These are phyloP conservation scores for Rhaphigaster nebulosa DNA, from an alignment of 2,888 invertebrate genomes.

Conservation along the genomic window DNA sequence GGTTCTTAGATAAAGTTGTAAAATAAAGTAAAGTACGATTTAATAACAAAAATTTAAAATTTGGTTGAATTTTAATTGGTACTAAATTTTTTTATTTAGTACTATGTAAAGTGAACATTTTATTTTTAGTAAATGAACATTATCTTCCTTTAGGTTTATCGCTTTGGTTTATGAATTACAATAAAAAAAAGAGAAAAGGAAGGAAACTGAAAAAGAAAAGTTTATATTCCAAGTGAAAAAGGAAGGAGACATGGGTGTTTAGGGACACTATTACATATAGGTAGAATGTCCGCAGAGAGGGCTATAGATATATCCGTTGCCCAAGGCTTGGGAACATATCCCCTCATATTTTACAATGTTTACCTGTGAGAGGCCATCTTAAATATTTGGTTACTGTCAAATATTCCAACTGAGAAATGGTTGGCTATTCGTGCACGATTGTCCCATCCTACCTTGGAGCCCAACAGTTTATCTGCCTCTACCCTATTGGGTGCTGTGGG, in stretches of 20 bases:
- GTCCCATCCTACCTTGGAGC: background rate
- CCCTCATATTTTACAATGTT: constrained; percentile 34
- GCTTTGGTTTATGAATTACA: background rate
- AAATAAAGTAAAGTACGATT: too few species aligned
- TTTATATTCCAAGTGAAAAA: background rate
- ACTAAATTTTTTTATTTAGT: too few species aligned
- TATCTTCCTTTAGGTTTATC: background rate
- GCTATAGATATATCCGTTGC: background rate
- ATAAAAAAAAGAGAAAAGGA: background rate
- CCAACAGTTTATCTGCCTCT: background rate
- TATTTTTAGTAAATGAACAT: too few species aligned
- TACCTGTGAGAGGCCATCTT: constrained; percentile 5
- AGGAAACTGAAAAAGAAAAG: background rate
- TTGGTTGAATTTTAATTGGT: too few species aligned
- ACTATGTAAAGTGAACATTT: too few species aligned
- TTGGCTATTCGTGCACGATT: background rate
- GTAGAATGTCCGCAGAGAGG: background rate
- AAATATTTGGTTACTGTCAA: constrained; percentile 48
- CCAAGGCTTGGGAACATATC: background rate
- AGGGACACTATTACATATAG: background rate
- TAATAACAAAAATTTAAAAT: too few species aligned
- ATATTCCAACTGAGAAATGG: constrained; percentile 16
- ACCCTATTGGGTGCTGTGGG: background rate
- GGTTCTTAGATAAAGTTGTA: too few species aligned
- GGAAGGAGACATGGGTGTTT: background rate